phyloP scores from a whole-genome alignment of 2,888 invertebrate genomes.

The Nomada fucata region DNA sequence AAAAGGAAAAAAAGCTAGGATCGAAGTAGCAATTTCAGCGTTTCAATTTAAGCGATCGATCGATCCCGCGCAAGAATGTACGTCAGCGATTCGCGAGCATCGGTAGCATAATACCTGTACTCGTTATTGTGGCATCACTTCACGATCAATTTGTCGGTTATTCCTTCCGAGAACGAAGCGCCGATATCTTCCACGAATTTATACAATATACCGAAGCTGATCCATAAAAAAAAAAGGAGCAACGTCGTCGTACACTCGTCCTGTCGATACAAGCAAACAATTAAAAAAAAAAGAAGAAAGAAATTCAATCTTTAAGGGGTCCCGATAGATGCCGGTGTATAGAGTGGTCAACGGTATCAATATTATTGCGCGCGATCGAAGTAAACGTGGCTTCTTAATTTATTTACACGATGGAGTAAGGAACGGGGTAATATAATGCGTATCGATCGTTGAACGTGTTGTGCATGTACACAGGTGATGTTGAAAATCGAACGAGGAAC shows the following conservation, averaged over 20 bases:
- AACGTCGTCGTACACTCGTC: conserved; percentile 4
- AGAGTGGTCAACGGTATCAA: conserved; percentile 19
- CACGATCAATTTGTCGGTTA: conserved; percentile 18
- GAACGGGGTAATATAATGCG: conserved; percentile 4
- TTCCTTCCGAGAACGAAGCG: conserved; percentile 45
- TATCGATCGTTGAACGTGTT: conserved; percentile 1
- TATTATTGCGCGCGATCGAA: background rate
- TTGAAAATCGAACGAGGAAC: background rate
- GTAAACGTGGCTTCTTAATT: conserved; percentile 29
- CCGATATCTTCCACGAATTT: conserved; percentile 53
- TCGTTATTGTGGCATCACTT: conserved; percentile 32
- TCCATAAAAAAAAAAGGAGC: conserved; percentile 36
- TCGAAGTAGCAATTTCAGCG: background rate
- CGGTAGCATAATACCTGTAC: conserved; percentile 15
- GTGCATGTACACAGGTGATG: background rate
- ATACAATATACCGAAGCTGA: conserved; percentile 1
- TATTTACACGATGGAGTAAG: conserved; percentile 39
- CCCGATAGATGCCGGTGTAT: conserved; percentile 16
- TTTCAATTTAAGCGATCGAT: conserved; percentile 12
- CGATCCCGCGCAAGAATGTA: conserved; percentile 47
- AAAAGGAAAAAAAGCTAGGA: background rate
- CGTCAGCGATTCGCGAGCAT: conserved; percentile 49
- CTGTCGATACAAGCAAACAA: background rate
- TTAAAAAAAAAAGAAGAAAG: no score
- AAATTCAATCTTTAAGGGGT: conserved; percentile 28